Evolutionary conservation across 2,888 invertebrate species (phyloP).

Genomic region (Drosophila paramelanica): DNA sequence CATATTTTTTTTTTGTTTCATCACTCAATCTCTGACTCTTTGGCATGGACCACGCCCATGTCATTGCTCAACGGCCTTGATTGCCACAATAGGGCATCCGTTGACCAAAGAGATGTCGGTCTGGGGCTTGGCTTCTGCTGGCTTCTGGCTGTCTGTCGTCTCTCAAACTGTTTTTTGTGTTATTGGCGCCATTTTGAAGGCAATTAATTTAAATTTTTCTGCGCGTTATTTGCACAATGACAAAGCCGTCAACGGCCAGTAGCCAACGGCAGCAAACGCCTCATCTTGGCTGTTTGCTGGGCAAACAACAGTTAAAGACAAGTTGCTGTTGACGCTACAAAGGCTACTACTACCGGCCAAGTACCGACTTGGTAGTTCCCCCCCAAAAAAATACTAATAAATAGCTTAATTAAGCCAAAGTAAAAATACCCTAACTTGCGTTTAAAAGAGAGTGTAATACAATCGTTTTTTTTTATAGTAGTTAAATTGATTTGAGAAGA

Average conservation of each 20-base stretch:
- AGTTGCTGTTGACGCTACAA: conserved; percentile 65
- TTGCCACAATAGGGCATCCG: conserved; percentile 23
- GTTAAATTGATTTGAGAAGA: no score
- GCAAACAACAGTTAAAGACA: conserved; percentile 72
- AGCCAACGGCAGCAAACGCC: conserved; percentile 54
- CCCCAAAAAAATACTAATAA: background rate
- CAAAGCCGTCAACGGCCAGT: conserved; percentile 64
- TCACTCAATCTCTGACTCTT: conserved; percentile 24
- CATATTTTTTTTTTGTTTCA: conserved; percentile 4
- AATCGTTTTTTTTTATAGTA: no score
- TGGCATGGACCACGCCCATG: conserved; percentile 44
- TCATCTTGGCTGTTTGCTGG: conserved; percentile 69
- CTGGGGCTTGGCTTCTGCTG: conserved; percentile 15
- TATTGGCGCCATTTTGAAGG: conserved; percentile 72
- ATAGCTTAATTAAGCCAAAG: background rate
- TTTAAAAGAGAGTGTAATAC: no score
- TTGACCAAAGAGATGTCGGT: conserved; percentile 19
- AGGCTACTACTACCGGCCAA: conserved; percentile 31
- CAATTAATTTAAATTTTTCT: conserved; percentile 74
- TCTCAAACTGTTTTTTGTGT: conserved; percentile 27
- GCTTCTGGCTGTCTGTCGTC: conserved; percentile 31
- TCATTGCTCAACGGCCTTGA: conserved; percentile 40
- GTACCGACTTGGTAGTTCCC: conserved; percentile 30
- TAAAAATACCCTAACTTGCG: conserved; percentile 29
- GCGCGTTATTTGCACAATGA: conserved; percentile 76